Base-by-base conservation (phyloP, 1,140 invertebrate species). In the Euwallacea similis region DNA sequence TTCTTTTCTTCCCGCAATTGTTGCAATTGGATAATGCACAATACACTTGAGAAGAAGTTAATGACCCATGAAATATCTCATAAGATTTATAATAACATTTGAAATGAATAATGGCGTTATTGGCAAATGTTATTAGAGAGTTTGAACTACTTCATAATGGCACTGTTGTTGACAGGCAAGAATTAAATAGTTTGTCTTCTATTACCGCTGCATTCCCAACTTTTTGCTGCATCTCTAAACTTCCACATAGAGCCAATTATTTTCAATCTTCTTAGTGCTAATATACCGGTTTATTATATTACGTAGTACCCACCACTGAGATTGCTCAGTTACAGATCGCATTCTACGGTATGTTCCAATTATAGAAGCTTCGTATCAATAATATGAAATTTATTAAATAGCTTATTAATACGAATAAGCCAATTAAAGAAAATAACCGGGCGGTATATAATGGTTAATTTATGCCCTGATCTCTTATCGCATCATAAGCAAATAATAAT, bases 391-490 rank as follows among this genome's bases (percentile, higher is more conserved):
- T 63, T 63, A 63, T 63, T 63, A 63, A 63, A 63, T 16, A 47
- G 42, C 61, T 63, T 63, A 63, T 63, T 63, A 63, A 63, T 63
- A 63, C 13, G 43, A 47, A 63, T 63, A 46, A 63, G 61, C 43
- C 61, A 63, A 63, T 63, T 63, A 63, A 47, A 63, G 61, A 63
- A 60, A 63, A 63, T 63, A 63, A 46, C 43, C 13, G 61, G 33
- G 61, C 61, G 61, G 33, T 41, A 7, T 63, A 47, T 10, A 16
- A 56, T 60, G 41, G 58, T 33, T 60, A 60, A 60, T 56, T 56
- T 56, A 56, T 56, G 11, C 8, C 8, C 54, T 7, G 54, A 56
- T 56, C 54, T 16, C 15, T 56, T 56, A 56, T 56, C 54, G 54
- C 10, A n/a, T n/a, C 54, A 56, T 16, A 56, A 56, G 8, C 54